Evolutionary conservation across 1,140 invertebrate species (phyloP).

Genomic region (Zaprionus vittiger): DNA sequence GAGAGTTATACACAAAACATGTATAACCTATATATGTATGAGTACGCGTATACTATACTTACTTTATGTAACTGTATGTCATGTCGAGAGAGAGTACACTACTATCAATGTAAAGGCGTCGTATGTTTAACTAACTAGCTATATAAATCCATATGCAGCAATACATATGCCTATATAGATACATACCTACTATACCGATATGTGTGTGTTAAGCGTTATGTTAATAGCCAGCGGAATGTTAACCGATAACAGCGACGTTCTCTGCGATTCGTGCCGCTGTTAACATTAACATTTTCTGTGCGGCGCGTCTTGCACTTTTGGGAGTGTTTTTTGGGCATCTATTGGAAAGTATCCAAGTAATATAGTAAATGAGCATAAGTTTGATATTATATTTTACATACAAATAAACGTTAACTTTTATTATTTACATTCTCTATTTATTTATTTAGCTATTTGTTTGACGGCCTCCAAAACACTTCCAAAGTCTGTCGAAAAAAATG

Average conservation of each 20-base stretch:
- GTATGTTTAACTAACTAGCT: slow-evolving; percentile 54
- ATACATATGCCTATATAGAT: slow-evolving; percentile 51
- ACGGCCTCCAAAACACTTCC: slow-evolving; percentile 37
- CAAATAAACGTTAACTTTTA: slow-evolving; percentile 22
- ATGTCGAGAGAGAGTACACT: slow-evolving; percentile 59
- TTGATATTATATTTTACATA: slow-evolving; percentile 12
- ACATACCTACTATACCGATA: slow-evolving; percentile 36
- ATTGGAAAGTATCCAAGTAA: slow-evolving; percentile 6
- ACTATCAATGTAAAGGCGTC: slow-evolving; percentile 54
- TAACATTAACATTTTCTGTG: slow-evolving; percentile 19
- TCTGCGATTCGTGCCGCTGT: slow-evolving; percentile 11
- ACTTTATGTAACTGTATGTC: slow-evolving; percentile 43
- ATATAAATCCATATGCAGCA: slow-evolving; percentile 46
- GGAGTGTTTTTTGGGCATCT: slow-evolving; percentile 21
- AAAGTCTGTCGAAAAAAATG: slow-evolving; percentile 25
- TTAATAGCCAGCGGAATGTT: slow-evolving; percentile 20
- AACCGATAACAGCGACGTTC: slow-evolving; percentile 1
- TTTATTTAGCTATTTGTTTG: slow-evolving; percentile 19
- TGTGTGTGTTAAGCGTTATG: slow-evolving; percentile 37
- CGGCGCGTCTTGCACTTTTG: slow-evolving; percentile 7
- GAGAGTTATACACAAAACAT: slow-evolving; percentile 43
- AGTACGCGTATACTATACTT: slow-evolving; percentile 20
- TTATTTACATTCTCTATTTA: slow-evolving; percentile 30
- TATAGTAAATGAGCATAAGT: neutral
- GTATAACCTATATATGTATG: slow-evolving; percentile 37